Percentiles rank a stretch among this genome's conserved stretches.
phyloP scores from a whole-genome alignment of 2,888 invertebrate species.

The Dione vanillae region DNA sequence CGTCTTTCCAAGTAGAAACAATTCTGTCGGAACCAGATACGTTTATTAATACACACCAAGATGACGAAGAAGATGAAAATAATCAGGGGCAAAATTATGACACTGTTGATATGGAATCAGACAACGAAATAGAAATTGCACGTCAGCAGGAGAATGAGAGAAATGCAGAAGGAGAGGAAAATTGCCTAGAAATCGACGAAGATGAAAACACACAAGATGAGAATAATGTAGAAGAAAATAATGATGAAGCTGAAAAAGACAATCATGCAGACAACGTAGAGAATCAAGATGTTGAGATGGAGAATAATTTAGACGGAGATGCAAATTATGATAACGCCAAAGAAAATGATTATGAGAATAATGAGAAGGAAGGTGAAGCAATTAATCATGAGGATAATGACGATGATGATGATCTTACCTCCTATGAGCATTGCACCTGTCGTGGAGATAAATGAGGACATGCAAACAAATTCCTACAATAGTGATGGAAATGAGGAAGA shows the following conservation, averaged over 20 bases:
- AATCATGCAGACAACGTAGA: slow-evolving; percentile 59
- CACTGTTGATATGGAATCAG: slow-evolving; percentile 80
- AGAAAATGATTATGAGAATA: slow-evolving; percentile 56
- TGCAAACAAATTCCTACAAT: slow-evolving; percentile 67
- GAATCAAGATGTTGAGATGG: slow-evolving; percentile 53
- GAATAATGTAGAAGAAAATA: slow-evolving; percentile 56
- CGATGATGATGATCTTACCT: slow-evolving; percentile 69
- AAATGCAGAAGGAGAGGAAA: slow-evolving; percentile 54
- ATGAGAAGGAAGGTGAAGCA: slow-evolving; percentile 58
- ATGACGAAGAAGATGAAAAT: slow-evolving; percentile 59
- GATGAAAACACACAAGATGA: slow-evolving; percentile 55
- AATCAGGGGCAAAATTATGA: slow-evolving; percentile 73
- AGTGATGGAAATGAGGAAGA: slow-evolving; percentile 70
- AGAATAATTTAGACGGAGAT: slow-evolving; percentile 55
- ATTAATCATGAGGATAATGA: slow-evolving; percentile 62
- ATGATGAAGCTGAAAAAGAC: slow-evolving; percentile 52
- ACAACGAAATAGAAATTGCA: slow-evolving; percentile 80
- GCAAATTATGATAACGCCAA: slow-evolving; percentile 51
- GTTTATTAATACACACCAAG: slow-evolving; percentile 61
- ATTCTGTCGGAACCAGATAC: slow-evolving; percentile 77
- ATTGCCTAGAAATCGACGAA: slow-evolving; percentile 55
- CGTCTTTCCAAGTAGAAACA: slow-evolving; percentile 80
- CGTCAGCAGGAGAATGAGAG: slow-evolving; percentile 63
- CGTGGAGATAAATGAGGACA: slow-evolving; percentile 79
- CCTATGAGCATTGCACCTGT: slow-evolving; percentile 68